Conservation (phyloP, 2,797 vertebrate species). For the Cossypha niveicapilla region DNA sequence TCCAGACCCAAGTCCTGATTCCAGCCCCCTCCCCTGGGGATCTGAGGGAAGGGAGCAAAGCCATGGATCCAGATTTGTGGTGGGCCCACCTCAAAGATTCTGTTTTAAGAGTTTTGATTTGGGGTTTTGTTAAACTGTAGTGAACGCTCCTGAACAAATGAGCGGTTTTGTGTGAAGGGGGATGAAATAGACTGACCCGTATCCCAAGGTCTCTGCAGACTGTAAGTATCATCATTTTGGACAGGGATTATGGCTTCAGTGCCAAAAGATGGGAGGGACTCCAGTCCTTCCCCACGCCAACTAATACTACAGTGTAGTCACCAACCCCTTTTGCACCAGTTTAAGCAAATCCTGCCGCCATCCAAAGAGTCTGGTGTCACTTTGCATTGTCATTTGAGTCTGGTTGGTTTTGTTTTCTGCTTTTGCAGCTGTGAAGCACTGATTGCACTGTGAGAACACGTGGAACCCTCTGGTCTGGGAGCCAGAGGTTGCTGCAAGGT, state of each 20-base stretch:
- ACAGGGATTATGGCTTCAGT: slow-evolving; percentile 5
- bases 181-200: neutral
- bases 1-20: neutral
- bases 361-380: slow-evolving; percentile 14
- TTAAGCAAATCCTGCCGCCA: slow-evolving; percentile 27
- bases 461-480: neutral
- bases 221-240: neutral
- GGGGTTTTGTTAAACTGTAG: slow-evolving; percentile 39
- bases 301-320: neutral
- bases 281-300: neutral
- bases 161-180: neutral
- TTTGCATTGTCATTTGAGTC: neutral
- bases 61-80: neutral
- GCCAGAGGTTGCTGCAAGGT: neutral
- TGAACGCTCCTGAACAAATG: neutral
- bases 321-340: slow-evolving; percentile 33
- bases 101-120: slow-evolving; percentile 19
- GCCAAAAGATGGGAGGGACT: neutral
- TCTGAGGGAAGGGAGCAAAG: neutral
- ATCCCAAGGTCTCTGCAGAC: neutral
- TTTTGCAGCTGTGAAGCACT: slow-evolving; percentile 24
- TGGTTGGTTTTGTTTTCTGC: neutral
- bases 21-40: neutral
- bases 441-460: slow-evolving; percentile 27
- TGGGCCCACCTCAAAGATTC: neutral